A percentile compares a stretch with the other conserved stretches of the same genome.
Conservation (phyloP, 1,140 invertebrate genomes). For the Psilanteris sp. region DNA sequence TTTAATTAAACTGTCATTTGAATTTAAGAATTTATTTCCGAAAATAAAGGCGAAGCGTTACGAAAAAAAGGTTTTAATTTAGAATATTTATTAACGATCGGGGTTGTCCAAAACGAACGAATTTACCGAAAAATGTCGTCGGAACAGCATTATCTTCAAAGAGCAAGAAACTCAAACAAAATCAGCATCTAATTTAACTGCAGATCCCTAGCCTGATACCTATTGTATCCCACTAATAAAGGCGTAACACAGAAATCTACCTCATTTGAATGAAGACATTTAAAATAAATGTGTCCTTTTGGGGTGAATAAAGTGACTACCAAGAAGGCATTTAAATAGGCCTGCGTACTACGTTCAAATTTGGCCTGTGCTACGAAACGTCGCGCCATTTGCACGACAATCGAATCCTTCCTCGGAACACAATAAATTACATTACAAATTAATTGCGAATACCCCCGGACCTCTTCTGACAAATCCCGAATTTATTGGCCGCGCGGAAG, state of each 20-base stretch:
- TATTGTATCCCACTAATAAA: slow-evolving; percentile 46
- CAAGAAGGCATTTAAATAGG: slow-evolving; percentile 35
- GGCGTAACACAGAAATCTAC: slow-evolving; percentile 35
- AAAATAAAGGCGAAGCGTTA: too few species aligned
- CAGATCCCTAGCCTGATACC: slow-evolving; percentile 23
- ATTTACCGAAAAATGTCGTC: too few species aligned
- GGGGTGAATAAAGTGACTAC: slow-evolving; percentile 50
- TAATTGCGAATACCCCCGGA: slow-evolving; percentile 1
- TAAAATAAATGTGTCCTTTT: slow-evolving; percentile 49
- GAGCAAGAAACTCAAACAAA: slow-evolving; percentile 14
- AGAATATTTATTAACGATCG: too few species aligned
- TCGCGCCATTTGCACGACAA: slow-evolving; percentile 50
- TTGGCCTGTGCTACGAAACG: not conserved
- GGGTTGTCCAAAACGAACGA: too few species aligned
- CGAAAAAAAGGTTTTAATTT: too few species aligned
- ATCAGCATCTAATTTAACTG: slow-evolving; percentile 40
- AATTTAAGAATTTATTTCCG: too few species aligned
- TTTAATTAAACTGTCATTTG: too few species aligned
- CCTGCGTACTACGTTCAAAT: slow-evolving; percentile 17
- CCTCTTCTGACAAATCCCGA: too few species aligned
- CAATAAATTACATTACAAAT: slow-evolving; percentile 30
- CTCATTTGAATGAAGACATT: slow-evolving; percentile 28
- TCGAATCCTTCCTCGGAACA: slow-evolving; percentile 28
- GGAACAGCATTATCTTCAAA: too few species aligned
- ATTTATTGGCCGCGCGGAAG: too few species aligned